Evolutionary conservation across 2,113 vertebrate species (phyloP), one percentile per base, ranked within the genome.

Genomic region (Tetrao urogallus): DNA sequence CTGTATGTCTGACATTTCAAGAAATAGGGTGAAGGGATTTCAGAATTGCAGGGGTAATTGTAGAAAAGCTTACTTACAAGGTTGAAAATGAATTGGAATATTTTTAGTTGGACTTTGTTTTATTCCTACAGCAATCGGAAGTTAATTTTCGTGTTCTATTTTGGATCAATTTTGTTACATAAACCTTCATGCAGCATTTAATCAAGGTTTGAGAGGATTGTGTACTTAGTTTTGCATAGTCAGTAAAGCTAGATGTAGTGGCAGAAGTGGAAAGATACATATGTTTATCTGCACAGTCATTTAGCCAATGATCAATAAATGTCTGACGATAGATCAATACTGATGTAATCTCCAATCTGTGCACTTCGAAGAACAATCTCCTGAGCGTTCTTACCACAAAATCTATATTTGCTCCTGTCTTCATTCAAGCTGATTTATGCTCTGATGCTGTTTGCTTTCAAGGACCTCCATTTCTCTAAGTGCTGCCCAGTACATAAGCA

Each of bases 391-490:
- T 89, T 83, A 95, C 90, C 88, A 93, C 93, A 96, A 92, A 97
- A 97, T 97, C 96, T 85, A 96, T 97, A 96, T 93, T 87, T 78
- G 66, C 78, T 65, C 87, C 81, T 96, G 36, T 95, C 89, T 92
- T 92, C 92, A 92, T 94, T 93, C 81, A 36, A 24, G 65, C 81
- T 97, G 95, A 97, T 97, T 97, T 97, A 96, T 95, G 43, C 82
- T 96, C 87, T 93, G 90, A 81, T 93, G 93, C 40, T 88, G 87
- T 96, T 97, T 93, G 82, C 60, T 96, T 93, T 92, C 89, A 92
- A 93, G 89, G 79, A 96, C 84, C 92, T 95, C 93, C 79, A 95
- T 97, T 97, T 97, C 95, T 97, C 93, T 96, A 95, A 96, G 92
- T 90, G 91, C 79, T 97, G 74, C 75, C 86, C 85, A 70, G 64